These are phyloP conservation scores for Ibidorhyncha struthersii DNA, from an alignment of 2,113 vertebrate genomes.

Conservation along the genomic window DNA sequence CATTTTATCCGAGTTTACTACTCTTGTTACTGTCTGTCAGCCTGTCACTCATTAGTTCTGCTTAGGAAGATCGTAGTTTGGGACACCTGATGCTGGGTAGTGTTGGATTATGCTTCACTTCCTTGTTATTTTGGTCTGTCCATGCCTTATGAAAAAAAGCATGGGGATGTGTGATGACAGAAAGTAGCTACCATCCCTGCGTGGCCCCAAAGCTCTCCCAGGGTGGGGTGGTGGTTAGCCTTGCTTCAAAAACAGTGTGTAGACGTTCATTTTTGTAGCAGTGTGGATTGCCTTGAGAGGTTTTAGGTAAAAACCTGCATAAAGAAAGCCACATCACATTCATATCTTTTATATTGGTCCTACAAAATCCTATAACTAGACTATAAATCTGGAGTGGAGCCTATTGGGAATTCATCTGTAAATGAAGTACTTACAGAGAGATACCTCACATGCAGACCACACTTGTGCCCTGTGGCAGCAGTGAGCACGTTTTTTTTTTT, in stretches of 20 bases:
- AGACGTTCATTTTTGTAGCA: not conserved
- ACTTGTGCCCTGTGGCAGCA: not conserved
- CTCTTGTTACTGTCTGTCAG: not conserved
- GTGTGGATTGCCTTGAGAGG: not conserved
- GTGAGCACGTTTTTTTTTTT: not conserved
- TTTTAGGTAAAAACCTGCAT: not conserved
- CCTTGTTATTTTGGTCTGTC: not conserved
- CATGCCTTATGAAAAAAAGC: not conserved
- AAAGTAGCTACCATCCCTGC: not conserved
- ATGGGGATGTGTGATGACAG: not conserved
- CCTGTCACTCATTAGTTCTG: conserved; percentile 4
- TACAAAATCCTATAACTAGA: not conserved
- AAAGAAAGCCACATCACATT: not conserved
- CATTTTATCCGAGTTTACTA: not conserved
- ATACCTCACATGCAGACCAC: not conserved
- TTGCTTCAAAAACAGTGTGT: not conserved
- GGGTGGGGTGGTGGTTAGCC: not conserved
- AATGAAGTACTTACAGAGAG: not conserved
- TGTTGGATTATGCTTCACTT: not conserved
- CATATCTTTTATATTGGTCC: not conserved
- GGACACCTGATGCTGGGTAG: not conserved
- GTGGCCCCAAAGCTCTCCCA: not conserved
- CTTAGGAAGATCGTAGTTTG: not conserved
- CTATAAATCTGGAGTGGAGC: not conserved
- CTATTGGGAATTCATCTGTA: not conserved